These are phyloP conservation scores for Archivesica marissinica DNA, from an alignment of 1,140 invertebrate genomes.

Conservation along the genomic window DNA sequence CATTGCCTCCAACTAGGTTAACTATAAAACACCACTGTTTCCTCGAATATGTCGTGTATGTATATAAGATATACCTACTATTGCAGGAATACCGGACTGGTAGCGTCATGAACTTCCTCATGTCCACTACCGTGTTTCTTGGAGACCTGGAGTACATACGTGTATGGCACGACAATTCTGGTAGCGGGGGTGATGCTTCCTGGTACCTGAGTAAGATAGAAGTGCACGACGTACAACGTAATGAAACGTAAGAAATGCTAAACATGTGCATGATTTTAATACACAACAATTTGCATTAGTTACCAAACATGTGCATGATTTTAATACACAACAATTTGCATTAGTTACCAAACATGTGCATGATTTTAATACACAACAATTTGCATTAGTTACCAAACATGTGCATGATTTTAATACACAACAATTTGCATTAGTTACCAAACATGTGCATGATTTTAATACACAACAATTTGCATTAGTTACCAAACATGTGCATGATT, in stretches of 20 bases:
- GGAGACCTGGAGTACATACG: conserved; percentile 84
- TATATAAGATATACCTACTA: background rate
- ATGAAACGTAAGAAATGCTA: conserved; percentile 71
- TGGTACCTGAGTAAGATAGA: conserved; percentile 85
- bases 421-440: too few species aligned
- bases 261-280: too few species aligned
- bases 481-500: too few species aligned
- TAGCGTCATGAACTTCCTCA: conserved; percentile 74
- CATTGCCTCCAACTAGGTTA: background rate
- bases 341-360: too few species aligned
- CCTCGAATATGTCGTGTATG: background rate
- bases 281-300: too few species aligned
- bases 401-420: too few species aligned
- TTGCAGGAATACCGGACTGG: conserved; percentile 61
- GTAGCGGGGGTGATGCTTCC: conserved; percentile 82
- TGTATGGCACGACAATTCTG: conserved; percentile 86
- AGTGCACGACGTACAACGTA: conserved; percentile 84
- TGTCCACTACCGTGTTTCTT: conserved; percentile 83
- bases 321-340: too few species aligned
- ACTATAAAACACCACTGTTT: background rate
- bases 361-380: too few species aligned
- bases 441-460: too few species aligned
- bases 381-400: too few species aligned
- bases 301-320: too few species aligned
- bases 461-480: too few species aligned